phyloP scores from a whole-genome alignment of 2,113 vertebrate genomes.

The Mustela lutreola region DNA sequence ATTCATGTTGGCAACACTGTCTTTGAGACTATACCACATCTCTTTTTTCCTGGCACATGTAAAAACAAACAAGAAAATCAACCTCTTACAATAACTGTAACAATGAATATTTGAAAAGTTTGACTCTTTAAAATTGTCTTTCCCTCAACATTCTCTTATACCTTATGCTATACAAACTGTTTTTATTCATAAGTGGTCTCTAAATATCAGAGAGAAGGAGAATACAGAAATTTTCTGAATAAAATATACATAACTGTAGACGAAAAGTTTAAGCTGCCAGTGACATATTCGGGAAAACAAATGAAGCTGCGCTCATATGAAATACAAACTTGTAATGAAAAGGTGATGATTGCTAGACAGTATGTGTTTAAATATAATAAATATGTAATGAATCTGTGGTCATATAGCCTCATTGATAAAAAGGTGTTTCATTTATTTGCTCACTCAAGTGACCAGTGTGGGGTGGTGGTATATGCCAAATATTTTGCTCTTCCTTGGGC shows the following conservation, averaged over 20 bases:
- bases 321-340: neutral
- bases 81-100: neutral
- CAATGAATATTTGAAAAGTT: conserved; percentile 44
- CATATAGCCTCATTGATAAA: neutral
- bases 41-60: neutral
- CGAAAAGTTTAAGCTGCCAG: conserved; percentile 1
- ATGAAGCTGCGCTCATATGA: neutral
- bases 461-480: neutral
- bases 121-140: conserved; percentile 1
- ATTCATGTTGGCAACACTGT: conserved; percentile 5
- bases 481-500: neutral
- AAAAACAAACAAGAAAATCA: neutral
- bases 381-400: neutral
- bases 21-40: neutral
- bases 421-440: conserved; percentile 33
- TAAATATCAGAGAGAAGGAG: neutral
- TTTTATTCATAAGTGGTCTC: conserved; percentile 9
- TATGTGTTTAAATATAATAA: neutral
- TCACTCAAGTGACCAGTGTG: neutral
- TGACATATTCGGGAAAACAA: neutral
- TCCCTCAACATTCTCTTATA: neutral
- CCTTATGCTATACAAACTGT: neutral
- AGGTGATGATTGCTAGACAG: neutral
- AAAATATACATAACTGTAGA: neutral
- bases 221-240: neutral